Evolutionary conservation across 2,797 vertebrate species (phyloP).

Genomic region (Apogon talboti): DNA sequence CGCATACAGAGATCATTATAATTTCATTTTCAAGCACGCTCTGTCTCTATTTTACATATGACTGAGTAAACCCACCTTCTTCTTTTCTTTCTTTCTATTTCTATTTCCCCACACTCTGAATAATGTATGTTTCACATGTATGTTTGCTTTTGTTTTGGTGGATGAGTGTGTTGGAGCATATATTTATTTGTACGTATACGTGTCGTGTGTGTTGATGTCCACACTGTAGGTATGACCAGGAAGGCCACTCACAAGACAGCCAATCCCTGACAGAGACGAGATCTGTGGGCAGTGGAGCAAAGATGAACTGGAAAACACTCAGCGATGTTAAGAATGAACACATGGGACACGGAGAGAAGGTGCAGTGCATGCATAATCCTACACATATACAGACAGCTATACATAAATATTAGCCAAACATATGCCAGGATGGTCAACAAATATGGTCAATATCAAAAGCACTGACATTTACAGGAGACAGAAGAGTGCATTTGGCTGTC

Average conservation of each 20-base stretch:
- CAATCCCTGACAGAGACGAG: slow-evolving; percentile 68
- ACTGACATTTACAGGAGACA: background rate
- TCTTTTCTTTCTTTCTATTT: background rate
- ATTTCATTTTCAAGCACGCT: background rate
- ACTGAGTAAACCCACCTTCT: slow-evolving; percentile 1
- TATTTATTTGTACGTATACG: slow-evolving; percentile 11
- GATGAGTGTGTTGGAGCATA: background rate
- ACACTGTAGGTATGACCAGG: slow-evolving; percentile 64
- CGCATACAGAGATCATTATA: slow-evolving; percentile 30
- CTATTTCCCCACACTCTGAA: slow-evolving; percentile 8
- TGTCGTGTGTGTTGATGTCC: slow-evolving; percentile 24
- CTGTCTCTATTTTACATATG: slow-evolving; percentile 33
- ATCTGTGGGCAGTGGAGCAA: slow-evolving; percentile 32
- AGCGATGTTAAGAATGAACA: slow-evolving; percentile 68
- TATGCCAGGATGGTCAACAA: background rate
- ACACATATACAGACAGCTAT: background rate
- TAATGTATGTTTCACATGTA: slow-evolving; percentile 23
- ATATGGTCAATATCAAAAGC: background rate
- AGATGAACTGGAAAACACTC: slow-evolving; percentile 72
- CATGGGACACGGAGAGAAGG: slow-evolving; percentile 73
- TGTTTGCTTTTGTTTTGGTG: slow-evolving; percentile 14
- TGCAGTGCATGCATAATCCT: slow-evolving; percentile 19
- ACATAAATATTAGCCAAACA: slow-evolving; percentile 1
- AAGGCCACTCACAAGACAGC: slow-evolving; percentile 55
- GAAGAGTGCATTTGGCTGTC: background rate